A percentile compares a stretch with the other conserved stretches of the same genome.
These are phyloP conservation scores for Chaetura pelagica DNA, from an alignment of 2,113 vertebrate genomes.

Conservation along the genomic window DNA sequence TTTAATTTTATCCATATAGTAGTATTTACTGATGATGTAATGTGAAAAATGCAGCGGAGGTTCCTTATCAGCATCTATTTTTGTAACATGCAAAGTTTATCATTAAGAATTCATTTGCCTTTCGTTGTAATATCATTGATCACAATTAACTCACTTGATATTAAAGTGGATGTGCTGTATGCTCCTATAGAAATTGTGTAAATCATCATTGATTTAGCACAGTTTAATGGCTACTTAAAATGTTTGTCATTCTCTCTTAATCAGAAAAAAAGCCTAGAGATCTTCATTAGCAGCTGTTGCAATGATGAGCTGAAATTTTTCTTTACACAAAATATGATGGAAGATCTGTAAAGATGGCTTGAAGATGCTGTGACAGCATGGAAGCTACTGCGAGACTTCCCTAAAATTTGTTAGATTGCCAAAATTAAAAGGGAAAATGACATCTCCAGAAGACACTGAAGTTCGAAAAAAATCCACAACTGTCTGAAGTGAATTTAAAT, in stretches of 20 bases:
- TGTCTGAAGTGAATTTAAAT: constrained; percentile 34
- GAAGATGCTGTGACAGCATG: constrained; percentile 28
- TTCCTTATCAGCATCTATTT: constrained; percentile 61
- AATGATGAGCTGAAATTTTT: constrained; percentile 40
- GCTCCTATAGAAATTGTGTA: constrained; percentile 59
- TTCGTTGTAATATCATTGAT: constrained; percentile 46
- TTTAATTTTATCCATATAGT: not conserved
- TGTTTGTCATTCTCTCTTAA: constrained; percentile 56
- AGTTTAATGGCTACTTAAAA: constrained; percentile 64
- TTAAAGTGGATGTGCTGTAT: constrained; percentile 55
- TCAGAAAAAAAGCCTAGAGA: constrained; percentile 52
- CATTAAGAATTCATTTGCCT: constrained; percentile 70
- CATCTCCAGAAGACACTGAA: constrained; percentile 16
- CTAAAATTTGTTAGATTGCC: constrained; percentile 1
- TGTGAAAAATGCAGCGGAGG: constrained; percentile 21
- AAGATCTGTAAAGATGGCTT: constrained; percentile 33
- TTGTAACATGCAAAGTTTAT: constrained; percentile 27
- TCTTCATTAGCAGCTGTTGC: constrained; percentile 55
- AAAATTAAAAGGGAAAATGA: constrained; percentile 17
- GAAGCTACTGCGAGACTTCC: constrained; percentile 35
- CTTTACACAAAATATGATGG: not conserved
- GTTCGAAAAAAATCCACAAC: not conserved
- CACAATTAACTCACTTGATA: constrained; percentile 69
- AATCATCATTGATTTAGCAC: constrained; percentile 63
- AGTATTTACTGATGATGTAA: constrained; percentile 7